phyloP scores from a whole-genome alignment of 2,888 invertebrate species.

The Drosophila mimetica region DNA sequence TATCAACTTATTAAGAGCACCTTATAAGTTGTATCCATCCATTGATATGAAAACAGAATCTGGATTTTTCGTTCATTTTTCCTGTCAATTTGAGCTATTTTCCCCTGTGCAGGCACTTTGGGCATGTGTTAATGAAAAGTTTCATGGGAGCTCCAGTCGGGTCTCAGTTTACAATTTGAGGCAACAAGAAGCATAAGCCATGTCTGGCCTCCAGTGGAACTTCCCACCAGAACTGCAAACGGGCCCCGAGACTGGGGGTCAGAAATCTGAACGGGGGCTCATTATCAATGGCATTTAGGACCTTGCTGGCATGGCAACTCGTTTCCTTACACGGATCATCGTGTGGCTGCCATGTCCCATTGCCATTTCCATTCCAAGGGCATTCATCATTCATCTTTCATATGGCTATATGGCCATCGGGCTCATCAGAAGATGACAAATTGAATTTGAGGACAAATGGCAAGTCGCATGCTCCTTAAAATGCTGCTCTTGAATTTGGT shows the following conservation, averaged over 20 bases:
- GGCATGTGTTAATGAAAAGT: constrained; percentile 45
- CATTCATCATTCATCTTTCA: constrained; percentile 27
- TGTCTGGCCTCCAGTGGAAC: constrained; percentile 10
- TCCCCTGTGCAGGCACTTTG: constrained; percentile 14
- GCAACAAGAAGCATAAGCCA: constrained; percentile 29
- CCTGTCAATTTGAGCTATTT: background rate
- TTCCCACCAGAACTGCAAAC: background rate
- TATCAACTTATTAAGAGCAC: no score
- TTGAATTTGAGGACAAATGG: constrained; percentile 29
- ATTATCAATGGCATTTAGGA: constrained; percentile 56
- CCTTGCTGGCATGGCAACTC: constrained; percentile 41
- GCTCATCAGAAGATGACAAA: constrained; percentile 33
- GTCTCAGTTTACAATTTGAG: constrained; percentile 39
- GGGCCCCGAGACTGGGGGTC: background rate
- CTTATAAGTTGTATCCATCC: no score
- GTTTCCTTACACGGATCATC: constrained; percentile 9
- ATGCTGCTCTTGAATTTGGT: background rate
- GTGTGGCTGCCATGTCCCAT: background rate
- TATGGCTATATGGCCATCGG: constrained; percentile 34
- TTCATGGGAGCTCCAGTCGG: constrained; percentile 16
- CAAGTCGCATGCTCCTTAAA: constrained; percentile 1
- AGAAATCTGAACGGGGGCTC: constrained; percentile 32
- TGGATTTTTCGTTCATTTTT: background rate
- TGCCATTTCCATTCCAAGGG: background rate
- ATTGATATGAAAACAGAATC: no score